Evolutionary conservation across 2,113 vertebrate species (phyloP).

Genomic region (Menidia beryllina): DNA sequence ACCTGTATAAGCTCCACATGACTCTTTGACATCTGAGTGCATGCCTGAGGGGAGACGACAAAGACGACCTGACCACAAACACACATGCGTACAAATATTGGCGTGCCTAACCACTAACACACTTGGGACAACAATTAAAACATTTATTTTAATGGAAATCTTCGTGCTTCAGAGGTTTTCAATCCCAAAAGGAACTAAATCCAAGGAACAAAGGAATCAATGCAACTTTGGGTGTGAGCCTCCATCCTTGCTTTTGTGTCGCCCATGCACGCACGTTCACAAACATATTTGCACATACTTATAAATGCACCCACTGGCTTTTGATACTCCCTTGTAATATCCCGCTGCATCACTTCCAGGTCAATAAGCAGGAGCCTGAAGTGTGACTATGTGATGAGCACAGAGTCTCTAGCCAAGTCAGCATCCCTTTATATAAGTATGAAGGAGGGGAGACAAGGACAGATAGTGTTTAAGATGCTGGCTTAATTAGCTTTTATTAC

Average conservation of each 20-base stretch:
- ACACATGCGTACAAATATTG: conserved; percentile 36
- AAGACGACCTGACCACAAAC: conserved; percentile 57
- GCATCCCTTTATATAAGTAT: conserved; percentile 34
- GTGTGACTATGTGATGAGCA: conserved; percentile 63
- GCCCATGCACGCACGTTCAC: conserved; percentile 20
- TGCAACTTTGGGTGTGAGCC: conserved; percentile 32
- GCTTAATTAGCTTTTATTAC: conserved; percentile 47
- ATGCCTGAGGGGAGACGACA: conserved; percentile 67
- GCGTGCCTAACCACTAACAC: conserved; percentile 52
- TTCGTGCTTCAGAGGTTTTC: conserved; percentile 28
- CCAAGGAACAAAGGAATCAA: conserved; percentile 36
- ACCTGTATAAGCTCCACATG: conserved; percentile 70
- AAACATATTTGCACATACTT: conserved; percentile 15
- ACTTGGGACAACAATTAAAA: conserved; percentile 49
- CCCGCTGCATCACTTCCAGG: conserved; percentile 75
- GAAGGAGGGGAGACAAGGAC: not conserved
- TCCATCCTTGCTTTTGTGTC: conserved; percentile 31
- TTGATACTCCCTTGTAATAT: conserved; percentile 53
- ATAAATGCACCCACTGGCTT: conserved; percentile 38
- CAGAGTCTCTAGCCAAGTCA: conserved; percentile 40
- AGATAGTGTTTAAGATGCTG: conserved; percentile 25
- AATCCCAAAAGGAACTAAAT: conserved; percentile 48
- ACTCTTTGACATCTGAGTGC: conserved; percentile 70
- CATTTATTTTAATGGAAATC: conserved; percentile 54
- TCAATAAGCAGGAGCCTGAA: conserved; percentile 68